A percentile compares a stretch with the other conserved stretches of the same genome.
These are phyloP conservation scores for Crotalus helleri DNA, from an alignment of 2,113 vertebrate genomes.

Conservation along the genomic window DNA sequence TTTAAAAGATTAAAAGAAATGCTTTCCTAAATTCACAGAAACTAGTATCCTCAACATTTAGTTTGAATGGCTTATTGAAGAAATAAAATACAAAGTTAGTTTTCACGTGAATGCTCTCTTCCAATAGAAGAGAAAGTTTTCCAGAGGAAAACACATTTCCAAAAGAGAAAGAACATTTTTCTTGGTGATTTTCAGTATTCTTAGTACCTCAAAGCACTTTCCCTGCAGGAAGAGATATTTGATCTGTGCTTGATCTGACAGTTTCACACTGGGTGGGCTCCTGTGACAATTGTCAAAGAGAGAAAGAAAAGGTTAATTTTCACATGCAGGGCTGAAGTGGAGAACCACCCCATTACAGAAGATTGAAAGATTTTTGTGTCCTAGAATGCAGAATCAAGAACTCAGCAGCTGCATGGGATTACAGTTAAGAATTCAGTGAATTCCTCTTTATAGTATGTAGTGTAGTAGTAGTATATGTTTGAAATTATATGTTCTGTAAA, in stretches of 20 bases:
- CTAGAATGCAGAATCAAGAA: not conserved
- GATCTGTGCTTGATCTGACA: conserved; percentile 37
- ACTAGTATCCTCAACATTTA: not conserved
- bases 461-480: not conserved
- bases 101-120: conserved; percentile 5
- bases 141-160: not conserved
- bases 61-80: not conserved
- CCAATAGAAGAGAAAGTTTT: not conserved
- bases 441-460: not conserved
- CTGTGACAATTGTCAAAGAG: conserved; percentile 44
- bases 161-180: conserved; percentile 21
- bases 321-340: conserved; percentile 41
- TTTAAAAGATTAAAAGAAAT: conserved; percentile 13
- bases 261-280: conserved; percentile 42
- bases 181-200: conserved; percentile 38
- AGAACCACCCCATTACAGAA: conserved; percentile 35
- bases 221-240: conserved; percentile 48
- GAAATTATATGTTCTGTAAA: not conserved
- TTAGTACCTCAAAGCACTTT: conserved; percentile 39
- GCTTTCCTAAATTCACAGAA: not conserved
- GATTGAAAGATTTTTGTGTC: conserved; percentile 8
- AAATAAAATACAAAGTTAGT: not conserved
- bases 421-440: not conserved
- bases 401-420: not conserved
- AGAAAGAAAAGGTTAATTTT: conserved; percentile 55